phyloP scores from a whole-genome alignment of 2,113 vertebrate species.

The Hippopotamus amphibius region DNA sequence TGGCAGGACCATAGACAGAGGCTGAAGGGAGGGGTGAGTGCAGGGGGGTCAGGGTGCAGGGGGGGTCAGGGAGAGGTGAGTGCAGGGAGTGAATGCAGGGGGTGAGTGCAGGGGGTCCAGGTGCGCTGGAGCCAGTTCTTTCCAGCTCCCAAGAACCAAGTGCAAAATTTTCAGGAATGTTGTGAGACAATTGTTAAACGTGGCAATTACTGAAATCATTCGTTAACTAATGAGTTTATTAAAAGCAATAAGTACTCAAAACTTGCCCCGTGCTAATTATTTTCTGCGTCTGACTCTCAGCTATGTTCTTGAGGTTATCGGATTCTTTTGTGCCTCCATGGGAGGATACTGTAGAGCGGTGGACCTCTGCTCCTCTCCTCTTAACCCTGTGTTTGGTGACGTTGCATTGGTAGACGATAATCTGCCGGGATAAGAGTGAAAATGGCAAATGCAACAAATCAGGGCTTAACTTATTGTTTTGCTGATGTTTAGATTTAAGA shows the following conservation, averaged over 20 bases:
- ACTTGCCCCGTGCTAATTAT: background rate
- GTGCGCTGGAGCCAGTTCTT: background rate
- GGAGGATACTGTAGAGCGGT: no score
- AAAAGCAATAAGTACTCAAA: background rate
- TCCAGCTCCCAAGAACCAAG: background rate
- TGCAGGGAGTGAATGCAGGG: no score
- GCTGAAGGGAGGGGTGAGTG: background rate
- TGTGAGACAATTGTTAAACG: background rate
- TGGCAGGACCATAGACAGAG: no score
- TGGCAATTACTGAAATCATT: background rate
- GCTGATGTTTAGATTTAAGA: background rate
- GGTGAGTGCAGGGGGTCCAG: background rate
- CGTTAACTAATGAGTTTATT: background rate
- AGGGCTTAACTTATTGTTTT: background rate
- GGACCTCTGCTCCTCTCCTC: background rate
- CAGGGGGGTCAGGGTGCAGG: no score
- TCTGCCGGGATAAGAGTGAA: background rate
- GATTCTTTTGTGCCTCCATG: background rate
- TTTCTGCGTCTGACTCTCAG: background rate
- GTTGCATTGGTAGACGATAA: background rate
- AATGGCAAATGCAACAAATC: background rate
- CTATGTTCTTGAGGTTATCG: background rate
- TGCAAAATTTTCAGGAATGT: background rate
- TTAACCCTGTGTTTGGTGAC: background rate
- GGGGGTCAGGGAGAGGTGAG: no score